Conservation (phyloP, 2,888 invertebrate species). For the Calliphora vomitoria region DNA sequence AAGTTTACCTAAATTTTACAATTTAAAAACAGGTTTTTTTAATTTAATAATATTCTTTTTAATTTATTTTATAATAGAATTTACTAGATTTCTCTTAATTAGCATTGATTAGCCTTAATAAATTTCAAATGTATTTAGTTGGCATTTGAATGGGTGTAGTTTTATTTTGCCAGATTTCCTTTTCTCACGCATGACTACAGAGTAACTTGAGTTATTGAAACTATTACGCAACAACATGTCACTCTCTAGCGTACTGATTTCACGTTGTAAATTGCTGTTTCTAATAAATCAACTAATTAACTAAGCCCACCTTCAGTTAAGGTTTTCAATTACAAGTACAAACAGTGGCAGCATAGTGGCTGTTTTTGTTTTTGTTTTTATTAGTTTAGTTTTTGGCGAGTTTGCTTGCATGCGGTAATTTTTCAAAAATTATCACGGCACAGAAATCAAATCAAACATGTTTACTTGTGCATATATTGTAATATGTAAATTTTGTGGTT, state of each 20-base stretch:
- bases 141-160: not conserved
- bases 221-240: slow-evolving; percentile 48
- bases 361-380: not conserved
- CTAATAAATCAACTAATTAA: slow-evolving; percentile 57
- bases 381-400: no score
- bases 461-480: slow-evolving; percentile 30
- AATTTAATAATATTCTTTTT: no score
- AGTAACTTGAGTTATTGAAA: slow-evolving; percentile 20
- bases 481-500: slow-evolving; percentile 42
- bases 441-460: slow-evolving; percentile 52
- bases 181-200: slow-evolving; percentile 42
- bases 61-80: no score
- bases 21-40: no score
- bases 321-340: slow-evolving; percentile 59
- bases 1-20: no score
- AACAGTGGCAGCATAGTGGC: slow-evolving; percentile 18
- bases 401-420: slow-evolving; percentile 14
- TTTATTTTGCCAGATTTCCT: slow-evolving; percentile 8
- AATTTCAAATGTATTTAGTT: no score
- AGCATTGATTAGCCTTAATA: no score
- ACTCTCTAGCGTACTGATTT: not conserved
- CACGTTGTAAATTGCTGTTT: slow-evolving; percentile 23
- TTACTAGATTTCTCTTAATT: no score
- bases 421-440: slow-evolving; percentile 47
- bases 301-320: slow-evolving; percentile 54